A percentile compares a stretch with the other conserved stretches of the same genome.
These are phyloP conservation scores for Ranitomeya imitator DNA, from an alignment of 2,113 vertebrate species.

Conservation along the genomic window DNA sequence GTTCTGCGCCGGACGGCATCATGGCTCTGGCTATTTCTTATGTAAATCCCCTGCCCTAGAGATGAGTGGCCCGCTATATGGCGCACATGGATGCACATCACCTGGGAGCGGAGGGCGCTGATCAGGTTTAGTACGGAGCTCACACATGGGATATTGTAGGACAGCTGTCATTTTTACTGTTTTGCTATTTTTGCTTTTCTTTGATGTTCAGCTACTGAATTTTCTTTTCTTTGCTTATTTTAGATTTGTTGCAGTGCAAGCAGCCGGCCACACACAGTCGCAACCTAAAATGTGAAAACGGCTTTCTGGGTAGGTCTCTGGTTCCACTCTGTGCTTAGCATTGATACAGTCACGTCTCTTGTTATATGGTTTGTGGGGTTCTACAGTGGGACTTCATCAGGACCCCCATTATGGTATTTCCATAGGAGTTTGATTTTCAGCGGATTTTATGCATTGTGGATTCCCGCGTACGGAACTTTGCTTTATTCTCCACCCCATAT, in stretches of 20 bases:
- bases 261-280: conserved; percentile 14
- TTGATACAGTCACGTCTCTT: background rate
- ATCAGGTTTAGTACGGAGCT: background rate
- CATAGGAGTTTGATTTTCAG: too few species aligned
- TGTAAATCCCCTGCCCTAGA: conserved; percentile 25
- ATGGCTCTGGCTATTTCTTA: background rate
- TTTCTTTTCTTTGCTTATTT: conserved; percentile 11
- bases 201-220: background rate
- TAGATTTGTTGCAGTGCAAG: conserved; percentile 46
- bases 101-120: conserved; percentile 3
- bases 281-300: conserved; percentile 45
- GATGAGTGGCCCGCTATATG: conserved; percentile 17
- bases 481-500: too few species aligned
- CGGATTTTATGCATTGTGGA: background rate
- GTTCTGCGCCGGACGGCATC: conserved; percentile 1
- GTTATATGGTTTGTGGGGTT: background rate
- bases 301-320: conserved; percentile 36
- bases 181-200: background rate
- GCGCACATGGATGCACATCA: background rate
- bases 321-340: background rate
- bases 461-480: too few species aligned
- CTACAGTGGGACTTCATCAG: background rate
- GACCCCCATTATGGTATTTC: background rate
- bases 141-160: background rate
- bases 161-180: background rate